A percentile compares a stretch with the other conserved stretches of the same genome.
phyloP scores from a whole-genome alignment of 2,888 invertebrate species.

The Reticulitermes lucifugus region DNA sequence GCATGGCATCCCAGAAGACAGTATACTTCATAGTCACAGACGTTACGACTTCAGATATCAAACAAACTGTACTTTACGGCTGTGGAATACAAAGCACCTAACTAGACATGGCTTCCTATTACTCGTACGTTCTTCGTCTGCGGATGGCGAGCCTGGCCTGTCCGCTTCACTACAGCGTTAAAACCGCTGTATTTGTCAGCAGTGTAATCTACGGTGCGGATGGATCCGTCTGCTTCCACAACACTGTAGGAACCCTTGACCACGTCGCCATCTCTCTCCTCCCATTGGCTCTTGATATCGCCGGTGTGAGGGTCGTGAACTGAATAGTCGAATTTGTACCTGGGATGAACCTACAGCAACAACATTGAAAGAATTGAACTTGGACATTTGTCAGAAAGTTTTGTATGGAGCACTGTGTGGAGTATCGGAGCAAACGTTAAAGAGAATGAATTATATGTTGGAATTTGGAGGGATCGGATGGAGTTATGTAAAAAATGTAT shows the following conservation, averaged over 20 bases:
- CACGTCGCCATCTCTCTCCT: conserved; percentile 45
- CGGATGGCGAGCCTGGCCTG: conserved; percentile 53
- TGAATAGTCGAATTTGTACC: conserved; percentile 45
- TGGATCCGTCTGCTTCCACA: conserved; percentile 44
- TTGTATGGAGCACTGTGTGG: no score
- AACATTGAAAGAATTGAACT: not conserved
- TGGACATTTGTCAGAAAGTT: no score
- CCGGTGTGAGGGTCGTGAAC: conserved; percentile 47
- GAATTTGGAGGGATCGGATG: no score
- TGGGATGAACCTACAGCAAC: conserved; percentile 35
- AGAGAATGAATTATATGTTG: no score
- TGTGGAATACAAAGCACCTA: no score
- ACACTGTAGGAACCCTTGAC: conserved; percentile 46
- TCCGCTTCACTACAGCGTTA: conserved; percentile 57
- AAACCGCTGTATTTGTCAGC: conserved; percentile 57
- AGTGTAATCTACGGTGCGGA: conserved; percentile 56
- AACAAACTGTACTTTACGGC: no score
- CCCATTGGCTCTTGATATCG: conserved; percentile 48
- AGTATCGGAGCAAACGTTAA: no score
- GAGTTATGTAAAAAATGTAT: no score
- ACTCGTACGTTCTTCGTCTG: not conserved
- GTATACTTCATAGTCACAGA: no score
- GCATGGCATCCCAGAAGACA: no score
- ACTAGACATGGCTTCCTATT: no score
- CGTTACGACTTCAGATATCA: no score